Evolutionary conservation across 2,113 vertebrate genomes (phyloP).

Genomic region (Odocoileus virginianus): DNA sequence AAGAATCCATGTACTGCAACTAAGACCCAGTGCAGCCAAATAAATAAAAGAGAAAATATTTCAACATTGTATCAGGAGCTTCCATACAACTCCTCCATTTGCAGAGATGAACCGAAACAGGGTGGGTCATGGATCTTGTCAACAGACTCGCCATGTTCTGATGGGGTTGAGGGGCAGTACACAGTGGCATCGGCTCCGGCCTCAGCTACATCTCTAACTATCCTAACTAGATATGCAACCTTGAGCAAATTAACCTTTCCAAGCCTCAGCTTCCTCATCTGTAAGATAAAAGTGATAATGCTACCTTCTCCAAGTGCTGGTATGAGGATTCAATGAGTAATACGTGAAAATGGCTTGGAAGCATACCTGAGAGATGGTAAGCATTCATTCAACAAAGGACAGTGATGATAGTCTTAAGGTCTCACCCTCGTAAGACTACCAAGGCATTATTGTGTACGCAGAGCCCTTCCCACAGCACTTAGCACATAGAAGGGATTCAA

Average conservation of each 20-base stretch:
- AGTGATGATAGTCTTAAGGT: too few relatives aligned
- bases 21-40: background rate
- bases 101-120: background rate
- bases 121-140: background rate
- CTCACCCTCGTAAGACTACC: background rate
- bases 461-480: background rate
- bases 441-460: background rate
- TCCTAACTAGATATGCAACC: background rate
- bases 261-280: background rate
- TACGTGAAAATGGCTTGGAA: background rate
- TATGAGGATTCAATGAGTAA: background rate
- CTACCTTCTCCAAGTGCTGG: background rate
- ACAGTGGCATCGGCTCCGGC: background rate
- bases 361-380: background rate
- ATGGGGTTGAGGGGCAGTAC: accelerated
- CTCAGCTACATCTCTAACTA: background rate
- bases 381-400: background rate
- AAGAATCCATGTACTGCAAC: background rate
- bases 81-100: background rate
- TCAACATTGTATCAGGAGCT: background rate
- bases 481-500: background rate
- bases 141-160: background rate
- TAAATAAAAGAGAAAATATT: background rate
- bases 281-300: background rate
- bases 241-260: background rate